These are phyloP conservation scores for Poeciliopsis prolifica DNA, from an alignment of 2,113 vertebrate species.

Conservation along the genomic window DNA sequence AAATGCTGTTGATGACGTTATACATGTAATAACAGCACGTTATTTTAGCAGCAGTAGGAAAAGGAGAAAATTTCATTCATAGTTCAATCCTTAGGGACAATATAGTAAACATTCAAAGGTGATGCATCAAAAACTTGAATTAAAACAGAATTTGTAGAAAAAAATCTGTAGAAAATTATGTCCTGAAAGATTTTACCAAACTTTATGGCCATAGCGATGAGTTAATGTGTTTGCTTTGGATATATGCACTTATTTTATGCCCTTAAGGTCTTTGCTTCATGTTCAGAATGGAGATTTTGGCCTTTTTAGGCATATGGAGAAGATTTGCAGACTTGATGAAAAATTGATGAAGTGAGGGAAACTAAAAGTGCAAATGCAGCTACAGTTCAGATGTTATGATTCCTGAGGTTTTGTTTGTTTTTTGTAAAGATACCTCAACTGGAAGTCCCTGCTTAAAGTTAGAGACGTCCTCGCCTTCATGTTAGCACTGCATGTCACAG, in stretches of 20 bases:
- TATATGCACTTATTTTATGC: background rate
- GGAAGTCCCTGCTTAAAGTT: background rate
- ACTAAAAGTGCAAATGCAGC: conserved; percentile 30
- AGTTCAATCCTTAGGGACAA: too few relatives aligned
- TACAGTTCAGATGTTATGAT: background rate
- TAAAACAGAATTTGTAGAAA: background rate
- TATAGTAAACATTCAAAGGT: too few relatives aligned
- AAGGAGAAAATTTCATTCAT: too few relatives aligned
- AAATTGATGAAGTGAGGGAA: conserved; percentile 33
- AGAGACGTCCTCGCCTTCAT: background rate
- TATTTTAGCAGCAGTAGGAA: too few relatives aligned
- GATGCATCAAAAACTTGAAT: background rate
- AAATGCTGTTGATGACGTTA: background rate
- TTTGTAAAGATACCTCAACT: background rate
- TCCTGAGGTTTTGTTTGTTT: background rate
- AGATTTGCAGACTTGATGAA: conserved; percentile 28
- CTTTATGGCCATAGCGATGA: background rate
- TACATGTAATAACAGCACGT: background rate
- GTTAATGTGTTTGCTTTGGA: background rate
- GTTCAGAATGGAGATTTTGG: background rate
- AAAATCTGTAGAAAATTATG: background rate
- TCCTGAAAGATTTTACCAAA: background rate
- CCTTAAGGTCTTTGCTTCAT: background rate
- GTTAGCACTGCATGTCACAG: background rate
- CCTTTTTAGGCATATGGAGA: background rate